phyloP scores from a whole-genome alignment of 2,797 vertebrate species.

The Acipenser oxyrinchus region DNA sequence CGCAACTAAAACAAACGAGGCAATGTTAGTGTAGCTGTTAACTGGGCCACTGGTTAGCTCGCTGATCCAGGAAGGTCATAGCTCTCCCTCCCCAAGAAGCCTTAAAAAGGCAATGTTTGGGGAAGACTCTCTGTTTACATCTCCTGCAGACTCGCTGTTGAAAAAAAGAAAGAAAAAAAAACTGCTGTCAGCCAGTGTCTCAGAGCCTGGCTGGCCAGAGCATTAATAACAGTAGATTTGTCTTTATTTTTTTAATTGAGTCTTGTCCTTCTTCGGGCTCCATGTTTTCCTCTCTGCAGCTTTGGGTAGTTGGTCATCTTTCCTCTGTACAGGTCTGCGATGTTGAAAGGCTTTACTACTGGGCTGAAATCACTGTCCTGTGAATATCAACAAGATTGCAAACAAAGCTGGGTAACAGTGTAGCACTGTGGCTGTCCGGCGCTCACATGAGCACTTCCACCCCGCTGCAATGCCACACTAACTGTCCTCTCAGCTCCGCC shows the following conservation, averaged over 20 bases:
- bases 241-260: not conserved
- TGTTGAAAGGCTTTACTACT: no score
- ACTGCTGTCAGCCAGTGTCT: slow-evolving; percentile 34
- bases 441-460: no score
- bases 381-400: no score
- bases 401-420: no score
- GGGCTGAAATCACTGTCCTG: no score
- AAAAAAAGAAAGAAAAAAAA: not conserved
- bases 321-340: no score
- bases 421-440: no score
- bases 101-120: slow-evolving; percentile 98
- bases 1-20: slow-evolving; percentile 18
- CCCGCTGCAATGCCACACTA: no score
- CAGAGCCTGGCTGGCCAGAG: slow-evolving; percentile 22
- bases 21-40: slow-evolving; percentile 35
- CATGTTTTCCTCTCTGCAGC: no score
- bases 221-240: slow-evolving; percentile 8
- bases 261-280: no score
- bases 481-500: no score
- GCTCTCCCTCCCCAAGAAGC: slow-evolving; percentile 63
- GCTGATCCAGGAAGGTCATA: slow-evolving; percentile 56
- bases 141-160: slow-evolving; percentile 37
- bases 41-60: slow-evolving; percentile 54
- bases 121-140: slow-evolving; percentile 60
- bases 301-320: no score